Evolutionary conservation across 2,888 invertebrate genomes (phyloP).

Genomic region (Orgyia antiqua): DNA sequence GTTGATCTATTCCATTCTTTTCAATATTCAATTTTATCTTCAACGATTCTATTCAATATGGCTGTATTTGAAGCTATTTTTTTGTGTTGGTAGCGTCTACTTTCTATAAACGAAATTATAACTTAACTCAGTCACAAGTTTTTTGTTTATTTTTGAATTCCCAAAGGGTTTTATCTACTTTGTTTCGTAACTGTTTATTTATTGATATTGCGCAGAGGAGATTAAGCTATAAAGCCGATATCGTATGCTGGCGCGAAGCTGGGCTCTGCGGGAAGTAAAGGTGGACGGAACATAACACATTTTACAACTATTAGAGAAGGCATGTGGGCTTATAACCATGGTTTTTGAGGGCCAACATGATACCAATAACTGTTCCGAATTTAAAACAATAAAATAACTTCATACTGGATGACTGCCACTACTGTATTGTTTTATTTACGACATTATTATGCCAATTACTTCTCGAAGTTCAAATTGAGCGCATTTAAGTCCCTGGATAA

Average conservation of each 20-base stretch:
- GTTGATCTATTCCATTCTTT: too few species aligned
- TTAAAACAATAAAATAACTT: constrained; percentile 14
- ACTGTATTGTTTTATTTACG: too few species aligned
- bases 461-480: too few species aligned
- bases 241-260: constrained; percentile 52
- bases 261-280: constrained; percentile 60
- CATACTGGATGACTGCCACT: constrained; percentile 5
- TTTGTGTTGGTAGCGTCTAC: too few species aligned
- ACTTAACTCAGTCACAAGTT: too few species aligned
- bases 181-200: constrained; percentile 59
- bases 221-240: constrained; percentile 70
- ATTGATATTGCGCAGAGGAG: constrained; percentile 64
- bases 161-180: constrained; percentile 35
- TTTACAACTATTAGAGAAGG: constrained; percentile 59
- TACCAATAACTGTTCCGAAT: constrained; percentile 33
- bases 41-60: too few species aligned
- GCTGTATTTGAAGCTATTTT: too few species aligned
- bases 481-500: too few species aligned
- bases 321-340: constrained; percentile 34
- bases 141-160: constrained; percentile 22
- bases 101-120: too few species aligned
- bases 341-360: constrained; percentile 32
- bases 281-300: constrained; percentile 48
- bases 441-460: too few species aligned
- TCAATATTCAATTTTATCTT: too few species aligned